Base-by-base conservation (phyloP, 2,888 invertebrate genomes). In the Andricus quercusramuli region DNA sequence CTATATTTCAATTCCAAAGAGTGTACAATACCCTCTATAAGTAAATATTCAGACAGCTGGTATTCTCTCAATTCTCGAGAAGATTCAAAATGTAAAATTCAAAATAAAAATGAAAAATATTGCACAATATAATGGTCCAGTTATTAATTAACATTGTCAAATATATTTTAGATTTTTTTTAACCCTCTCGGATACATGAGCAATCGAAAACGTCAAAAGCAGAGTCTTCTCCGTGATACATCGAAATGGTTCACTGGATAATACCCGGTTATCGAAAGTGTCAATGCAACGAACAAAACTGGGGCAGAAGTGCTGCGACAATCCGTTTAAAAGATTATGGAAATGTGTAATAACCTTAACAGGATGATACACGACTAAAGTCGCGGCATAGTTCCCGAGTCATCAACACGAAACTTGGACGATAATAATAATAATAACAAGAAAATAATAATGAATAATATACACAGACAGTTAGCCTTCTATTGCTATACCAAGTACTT, bases 251-350 rank as follows among this genome's bases (percentile, higher is more conserved):
- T 37, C 74, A 74, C 74, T 70, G n/a, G 56, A 56, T 74, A 74
- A 76, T 76, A 76, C 66, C 74, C 64, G 37, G 80, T 83, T 85
- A 83, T 83, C 83, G 83, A 79, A 83, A 78, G 82, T 79, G 82
- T 67, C 79, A 78, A 77, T 79, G 79, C 79, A 77, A 80, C 78
- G 76, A 80, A 81, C 78, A 85, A 86, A 86, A 86, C 83, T 87
- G 84, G 86, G 82, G 78, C 80, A 82, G 68, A 80, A 78, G 83
- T 80, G 83, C 84, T 80, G 81, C 83, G 85, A 77, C 83, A 86
- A 86, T 86, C 86, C 87, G 85, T 87, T 87, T 86, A 86, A 86
- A 84, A 83, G 86, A 87, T 87, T 87, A 87, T 82, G 83, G 83
- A 86, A 85, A 85, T 85, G 83, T 83, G 74, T 86, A 85, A 85